These are phyloP conservation scores for Halesus radiatus DNA, from an alignment of 1,140 invertebrate genomes.

Conservation along the genomic window DNA sequence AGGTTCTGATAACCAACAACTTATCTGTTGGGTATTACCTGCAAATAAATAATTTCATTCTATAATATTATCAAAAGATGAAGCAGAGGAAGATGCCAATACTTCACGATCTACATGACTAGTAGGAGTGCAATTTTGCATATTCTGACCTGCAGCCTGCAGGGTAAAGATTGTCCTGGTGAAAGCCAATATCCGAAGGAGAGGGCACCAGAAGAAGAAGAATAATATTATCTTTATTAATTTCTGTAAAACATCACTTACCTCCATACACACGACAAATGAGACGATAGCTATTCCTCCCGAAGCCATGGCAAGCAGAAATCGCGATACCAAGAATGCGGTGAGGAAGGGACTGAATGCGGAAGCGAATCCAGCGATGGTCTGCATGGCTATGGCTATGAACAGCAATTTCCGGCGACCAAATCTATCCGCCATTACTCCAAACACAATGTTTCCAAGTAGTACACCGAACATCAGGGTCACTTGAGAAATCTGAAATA, in stretches of 20 bases:
- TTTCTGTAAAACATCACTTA: constrained; percentile 52
- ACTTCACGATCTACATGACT: too few species aligned
- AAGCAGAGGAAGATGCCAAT: too few species aligned
- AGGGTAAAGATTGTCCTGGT: too few species aligned
- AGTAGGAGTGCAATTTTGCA: too few species aligned
- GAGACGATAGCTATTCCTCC: constrained; percentile 70
- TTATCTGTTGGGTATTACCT: too few species aligned
- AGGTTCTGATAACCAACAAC: too few species aligned
- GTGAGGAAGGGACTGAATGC: constrained; percentile 76
- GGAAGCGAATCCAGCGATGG: constrained; percentile 72
- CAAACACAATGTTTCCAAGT: constrained; percentile 77
- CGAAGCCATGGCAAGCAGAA: constrained; percentile 77
- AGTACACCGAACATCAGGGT: constrained; percentile 83
- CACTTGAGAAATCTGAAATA: constrained; percentile 75
- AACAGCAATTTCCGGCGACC: constrained; percentile 73
- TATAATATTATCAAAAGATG: too few species aligned
- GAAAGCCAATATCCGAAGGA: too few species aligned
- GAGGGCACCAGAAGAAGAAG: too few species aligned
- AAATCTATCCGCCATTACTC: constrained; percentile 79
- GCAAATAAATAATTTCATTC: too few species aligned
- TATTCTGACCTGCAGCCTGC: too few species aligned
- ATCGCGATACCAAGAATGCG: constrained; percentile 78
- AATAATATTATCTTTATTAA: too few species aligned
- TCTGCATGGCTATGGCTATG: constrained; percentile 75
- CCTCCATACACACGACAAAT: constrained; percentile 68